phyloP scores from a whole-genome alignment of 2,797 vertebrate species.

The Cichlasoma orientale region DNA sequence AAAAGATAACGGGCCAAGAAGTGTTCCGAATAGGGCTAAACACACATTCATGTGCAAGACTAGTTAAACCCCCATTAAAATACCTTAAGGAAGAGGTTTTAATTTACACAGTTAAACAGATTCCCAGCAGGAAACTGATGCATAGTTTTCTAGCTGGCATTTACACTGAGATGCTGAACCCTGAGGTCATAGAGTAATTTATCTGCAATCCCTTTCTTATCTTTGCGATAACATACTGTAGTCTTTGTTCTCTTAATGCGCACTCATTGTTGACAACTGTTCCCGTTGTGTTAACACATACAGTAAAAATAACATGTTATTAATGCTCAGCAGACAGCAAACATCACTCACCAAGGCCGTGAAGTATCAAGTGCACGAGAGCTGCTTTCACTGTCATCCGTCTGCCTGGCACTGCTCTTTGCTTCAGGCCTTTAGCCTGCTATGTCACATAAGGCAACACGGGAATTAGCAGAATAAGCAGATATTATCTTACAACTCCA shows the following conservation, averaged over 20 bases:
- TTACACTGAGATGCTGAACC: slow-evolving; percentile 2
- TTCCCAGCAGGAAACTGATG: not conserved
- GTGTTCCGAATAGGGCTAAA: not conserved
- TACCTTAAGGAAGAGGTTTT: slow-evolving; percentile 4
- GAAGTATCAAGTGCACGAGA: not conserved
- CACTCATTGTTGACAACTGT: not conserved
- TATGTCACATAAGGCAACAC: slow-evolving; percentile 51
- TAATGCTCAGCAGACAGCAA: slow-evolving; percentile 12
- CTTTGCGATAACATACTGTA: not conserved
- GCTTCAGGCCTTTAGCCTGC: slow-evolving; percentile 47
- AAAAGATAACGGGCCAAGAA: not conserved
- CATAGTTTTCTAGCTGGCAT: slow-evolving; percentile 3
- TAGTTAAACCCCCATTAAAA: slow-evolving; percentile 4
- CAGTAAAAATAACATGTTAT: slow-evolving; percentile 8
- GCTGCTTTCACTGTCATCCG: slow-evolving; percentile 34
- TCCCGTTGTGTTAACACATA: not conserved
- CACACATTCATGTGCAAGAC: slow-evolving; percentile 7
- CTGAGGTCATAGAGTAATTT: slow-evolving; percentile 11
- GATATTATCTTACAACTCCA: slow-evolving; percentile 74
- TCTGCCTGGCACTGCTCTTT: slow-evolving; percentile 34
- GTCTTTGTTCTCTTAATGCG: not conserved
- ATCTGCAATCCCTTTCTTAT: slow-evolving; percentile 10
- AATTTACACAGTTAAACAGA: not conserved
- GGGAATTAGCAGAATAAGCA: slow-evolving; percentile 71
- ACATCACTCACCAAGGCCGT: slow-evolving; percentile 29